These are phyloP conservation scores for Diabrotica undecimpunctata DNA, from an alignment of 1,140 invertebrate genomes.

Conservation along the genomic window DNA sequence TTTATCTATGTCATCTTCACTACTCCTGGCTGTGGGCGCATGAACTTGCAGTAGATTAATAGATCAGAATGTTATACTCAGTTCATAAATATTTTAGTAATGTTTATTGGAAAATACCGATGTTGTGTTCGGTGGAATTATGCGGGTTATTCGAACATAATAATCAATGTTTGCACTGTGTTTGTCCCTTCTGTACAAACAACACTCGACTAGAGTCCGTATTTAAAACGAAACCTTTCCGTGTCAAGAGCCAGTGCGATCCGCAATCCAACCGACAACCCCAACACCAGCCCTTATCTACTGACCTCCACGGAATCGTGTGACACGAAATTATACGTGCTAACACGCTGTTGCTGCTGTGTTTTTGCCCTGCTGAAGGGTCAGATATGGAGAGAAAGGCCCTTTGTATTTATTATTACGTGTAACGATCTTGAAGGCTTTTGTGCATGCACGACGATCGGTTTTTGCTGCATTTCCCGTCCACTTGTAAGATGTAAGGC, in stretches of 20 bases:
- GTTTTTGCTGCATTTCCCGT: background rate
- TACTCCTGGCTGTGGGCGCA: no score
- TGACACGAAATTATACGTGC: conserved; percentile 6
- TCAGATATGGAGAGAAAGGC: background rate
- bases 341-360: conserved; percentile 7
- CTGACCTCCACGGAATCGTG: background rate
- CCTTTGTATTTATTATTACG: conserved; percentile 2
- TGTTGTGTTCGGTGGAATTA: no score
- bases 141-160: no score
- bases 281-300: background rate
- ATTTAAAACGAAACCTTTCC: background rate
- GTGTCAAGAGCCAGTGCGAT: background rate
- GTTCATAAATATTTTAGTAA: no score
- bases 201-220: no score
- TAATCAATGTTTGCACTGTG: no score
- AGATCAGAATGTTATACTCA: no score
- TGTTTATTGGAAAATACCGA: no score
- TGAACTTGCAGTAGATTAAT: no score
- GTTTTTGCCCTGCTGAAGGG: background rate
- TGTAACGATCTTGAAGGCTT: background rate
- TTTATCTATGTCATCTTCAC: no score
- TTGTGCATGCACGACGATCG: background rate
- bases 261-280: background rate
- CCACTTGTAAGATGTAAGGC: no score
- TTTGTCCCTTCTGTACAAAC: no score